A percentile compares a stretch with the other conserved stretches of the same genome.
Evolutionary conservation across 2,797 vertebrate species (phyloP).

Genomic region (Pseudopleuronectes americanus): DNA sequence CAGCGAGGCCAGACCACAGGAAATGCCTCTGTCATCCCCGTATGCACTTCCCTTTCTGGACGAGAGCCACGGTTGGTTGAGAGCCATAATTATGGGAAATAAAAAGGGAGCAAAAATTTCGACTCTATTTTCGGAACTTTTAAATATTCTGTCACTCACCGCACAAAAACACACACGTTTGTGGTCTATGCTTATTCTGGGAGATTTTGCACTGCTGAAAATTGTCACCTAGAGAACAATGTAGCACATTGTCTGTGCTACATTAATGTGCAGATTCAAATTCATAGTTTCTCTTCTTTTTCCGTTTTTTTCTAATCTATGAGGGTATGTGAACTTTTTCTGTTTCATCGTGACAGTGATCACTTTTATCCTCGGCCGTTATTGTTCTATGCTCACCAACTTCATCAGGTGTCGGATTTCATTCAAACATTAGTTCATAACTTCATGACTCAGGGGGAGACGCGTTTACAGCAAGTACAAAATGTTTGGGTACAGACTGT

Average conservation of each 20-base stretch:
- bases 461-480: slow-evolving; percentile 56
- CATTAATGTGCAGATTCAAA: not conserved
- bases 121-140: slow-evolving; percentile 43
- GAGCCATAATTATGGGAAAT: slow-evolving; percentile 47
- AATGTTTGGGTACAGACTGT: slow-evolving; percentile 78
- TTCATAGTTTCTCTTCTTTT: not conserved
- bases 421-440: not conserved
- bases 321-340: not conserved
- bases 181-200: not conserved
- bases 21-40: slow-evolving; percentile 69
- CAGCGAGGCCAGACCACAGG: slow-evolving; percentile 57
- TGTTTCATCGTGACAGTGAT: not conserved
- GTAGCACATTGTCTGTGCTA: not conserved
- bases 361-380: not conserved
- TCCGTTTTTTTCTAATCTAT: not conserved
- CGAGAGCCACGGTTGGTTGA: slow-evolving; percentile 33
- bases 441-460: slow-evolving; percentile 5
- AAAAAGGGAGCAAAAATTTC: slow-evolving; percentile 39
- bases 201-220: too few relatives aligned
- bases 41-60: slow-evolving; percentile 83
- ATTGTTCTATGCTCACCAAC: not conserved
- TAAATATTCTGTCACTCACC: slow-evolving; percentile 7
- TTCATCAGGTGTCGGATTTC: not conserved
- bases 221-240: too few relatives aligned
- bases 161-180: not conserved